Evolutionary conservation across 1,140 invertebrate species (phyloP), one percentile per base, ranked within the genome.

Genomic region (Rhynchophorus ferrugineus): DNA sequence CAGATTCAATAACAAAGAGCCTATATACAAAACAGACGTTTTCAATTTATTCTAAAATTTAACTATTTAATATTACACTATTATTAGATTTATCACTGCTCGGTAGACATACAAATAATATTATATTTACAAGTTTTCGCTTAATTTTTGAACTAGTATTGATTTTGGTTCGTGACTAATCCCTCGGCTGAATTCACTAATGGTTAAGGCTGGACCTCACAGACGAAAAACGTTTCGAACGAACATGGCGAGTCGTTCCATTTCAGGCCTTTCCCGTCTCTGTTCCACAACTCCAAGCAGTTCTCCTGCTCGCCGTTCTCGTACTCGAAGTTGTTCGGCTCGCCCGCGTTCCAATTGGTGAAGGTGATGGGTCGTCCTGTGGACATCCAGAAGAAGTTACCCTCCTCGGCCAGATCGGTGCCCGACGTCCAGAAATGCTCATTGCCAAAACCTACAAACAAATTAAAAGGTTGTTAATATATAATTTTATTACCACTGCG

Each of bases 371-470:
- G 89, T 49, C 85, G 75, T 8, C 90, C 90, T 51, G 84, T 91
- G 5, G 89, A 84, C 86, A 92, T 89, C 89, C 90, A 92, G 75
- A 91, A 91, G 76, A 91, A 92, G 45, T 78, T 82, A 3, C 89
- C 89, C 65, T 93, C 89, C 61, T 91, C 88, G 6, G 87, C 90
- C 65, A 91, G 80, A 70, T 93, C 90, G 2, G 89, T 92, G 39
- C 90, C 90, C 13, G 87, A 89, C 18, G 87, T 91, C 90, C 90
- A 93, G 75, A 93, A 93, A 65, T 93, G 90, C 63, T 93, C 90
- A 61, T 88, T 80, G 6, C 88, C 88, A 39, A 89, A 78, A 35
- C 89, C 86, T 87, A 67, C 3, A 75, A 75, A 49, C 35, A 11
- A 29, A 29, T n/a, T n/a, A n/a, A n/a, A n/a, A n/a, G n/a, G n/a